phyloP scores from a whole-genome alignment of 2,888 invertebrate genomes.

The Flabesymbios commensalis region DNA sequence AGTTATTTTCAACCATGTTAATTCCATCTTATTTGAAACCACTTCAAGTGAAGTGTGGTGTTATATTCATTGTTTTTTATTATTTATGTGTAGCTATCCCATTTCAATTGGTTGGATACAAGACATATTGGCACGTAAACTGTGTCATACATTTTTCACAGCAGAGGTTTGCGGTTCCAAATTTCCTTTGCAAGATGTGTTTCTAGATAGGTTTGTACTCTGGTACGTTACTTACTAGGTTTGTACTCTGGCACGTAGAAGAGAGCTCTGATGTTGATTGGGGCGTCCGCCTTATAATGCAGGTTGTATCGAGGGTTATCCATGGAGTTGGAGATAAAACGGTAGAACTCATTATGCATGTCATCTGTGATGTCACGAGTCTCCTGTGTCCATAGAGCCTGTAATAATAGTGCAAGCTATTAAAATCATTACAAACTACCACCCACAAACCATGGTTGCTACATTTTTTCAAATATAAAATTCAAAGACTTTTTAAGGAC shows the following conservation, averaged over 20 bases:
- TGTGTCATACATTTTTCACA: too few relatives aligned
- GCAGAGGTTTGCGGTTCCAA: too few relatives aligned
- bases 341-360: constrained; percentile 91
- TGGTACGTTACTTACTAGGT: constrained; percentile 66
- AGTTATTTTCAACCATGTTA: too few relatives aligned
- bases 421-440: not conserved
- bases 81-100: too few relatives aligned
- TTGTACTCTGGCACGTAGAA: constrained; percentile 93
- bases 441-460: not conserved
- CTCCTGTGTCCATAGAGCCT: constrained; percentile 92
- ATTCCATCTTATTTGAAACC: too few relatives aligned
- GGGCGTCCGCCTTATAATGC: constrained; percentile 92
- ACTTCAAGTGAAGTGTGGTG: too few relatives aligned
- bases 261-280: constrained; percentile 85
- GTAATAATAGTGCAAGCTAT: too few relatives aligned
- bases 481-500: not conserved
- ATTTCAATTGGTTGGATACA: too few relatives aligned
- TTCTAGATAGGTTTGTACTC: too few relatives aligned
- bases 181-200: too few relatives aligned
- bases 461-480: not conserved
- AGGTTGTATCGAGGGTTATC: constrained; percentile 87
- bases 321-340: constrained; percentile 81
- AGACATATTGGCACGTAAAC: too few relatives aligned
- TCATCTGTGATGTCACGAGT: constrained; percentile 82
- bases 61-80: too few relatives aligned